Evolutionary conservation across 2,888 invertebrate species (phyloP).

Genomic region (Heliconius erato): DNA sequence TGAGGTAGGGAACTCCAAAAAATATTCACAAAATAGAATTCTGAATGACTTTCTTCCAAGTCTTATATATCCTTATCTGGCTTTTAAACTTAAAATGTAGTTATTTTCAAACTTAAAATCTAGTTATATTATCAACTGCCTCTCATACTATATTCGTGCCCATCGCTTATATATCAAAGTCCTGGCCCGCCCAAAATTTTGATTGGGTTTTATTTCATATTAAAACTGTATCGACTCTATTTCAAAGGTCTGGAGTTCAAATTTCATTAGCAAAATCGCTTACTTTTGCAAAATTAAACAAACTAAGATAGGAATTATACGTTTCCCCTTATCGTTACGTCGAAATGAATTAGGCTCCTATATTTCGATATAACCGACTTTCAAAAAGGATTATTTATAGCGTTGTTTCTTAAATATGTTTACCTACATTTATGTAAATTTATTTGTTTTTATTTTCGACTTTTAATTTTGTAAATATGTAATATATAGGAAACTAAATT

Average conservation of each 20-base stretch:
- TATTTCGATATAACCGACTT: slow-evolving; percentile 44
- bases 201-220: slow-evolving; percentile 63
- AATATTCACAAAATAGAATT: no score
- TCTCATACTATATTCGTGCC: slow-evolving; percentile 66
- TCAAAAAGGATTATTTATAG: slow-evolving; percentile 11
- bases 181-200: slow-evolving; percentile 75
- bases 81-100: no score
- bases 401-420: not conserved
- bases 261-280: slow-evolving; percentile 47
- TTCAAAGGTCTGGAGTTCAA: slow-evolving; percentile 53
- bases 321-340: slow-evolving; percentile 55
- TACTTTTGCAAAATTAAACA: slow-evolving; percentile 57
- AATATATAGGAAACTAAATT: no score
- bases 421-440: not conserved
- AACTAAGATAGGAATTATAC: slow-evolving; percentile 57
- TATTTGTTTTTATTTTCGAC: not conserved
- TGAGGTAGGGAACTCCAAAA: no score
- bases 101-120: not conserved
- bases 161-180: slow-evolving; percentile 72
- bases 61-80: not conserved
- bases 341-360: slow-evolving; percentile 57
- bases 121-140: slow-evolving; percentile 38
- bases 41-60: not conserved
- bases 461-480: no score
- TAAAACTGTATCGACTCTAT: slow-evolving; percentile 52